Conservation (phyloP, 2,113 vertebrate genomes). For the Bombycilla garrulus region DNA sequence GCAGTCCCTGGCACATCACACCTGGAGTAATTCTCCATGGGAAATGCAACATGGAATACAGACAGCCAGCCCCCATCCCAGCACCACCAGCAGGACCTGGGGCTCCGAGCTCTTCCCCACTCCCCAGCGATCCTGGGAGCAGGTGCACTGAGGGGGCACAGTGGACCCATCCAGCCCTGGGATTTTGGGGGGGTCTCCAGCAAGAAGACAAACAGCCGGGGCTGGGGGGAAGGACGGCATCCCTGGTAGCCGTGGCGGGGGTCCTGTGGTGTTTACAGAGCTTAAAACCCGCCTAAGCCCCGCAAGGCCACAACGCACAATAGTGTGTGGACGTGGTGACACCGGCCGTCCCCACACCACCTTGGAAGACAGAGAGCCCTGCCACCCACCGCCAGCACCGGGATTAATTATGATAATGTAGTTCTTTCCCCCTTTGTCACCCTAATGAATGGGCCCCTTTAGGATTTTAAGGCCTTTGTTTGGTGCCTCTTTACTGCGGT, state of each 20-base stretch:
- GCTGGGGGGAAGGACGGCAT: neutral
- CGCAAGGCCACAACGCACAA: conserved; percentile 59
- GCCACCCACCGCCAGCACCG: conserved; percentile 88
- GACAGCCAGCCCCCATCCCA: neutral
- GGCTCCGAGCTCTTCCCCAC: neutral
- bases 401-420: conserved; percentile 97
- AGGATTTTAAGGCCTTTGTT: conserved; percentile 90
- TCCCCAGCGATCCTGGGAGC: neutral
- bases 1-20: neutral
- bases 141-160: neutral
- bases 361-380: conserved; percentile 72
- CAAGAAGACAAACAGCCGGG: neutral
- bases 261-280: conserved; percentile 52
- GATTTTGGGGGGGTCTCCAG: neutral
- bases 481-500: conserved; percentile 84
- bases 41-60: accelerated
- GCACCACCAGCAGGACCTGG: neutral
- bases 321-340: conserved; percentile 72
- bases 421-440: conserved; percentile 92
- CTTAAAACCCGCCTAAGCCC: conserved; percentile 50
- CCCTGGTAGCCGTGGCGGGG: neutral
- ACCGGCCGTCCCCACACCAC: conserved; percentile 63
- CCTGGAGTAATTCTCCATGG: neutral
- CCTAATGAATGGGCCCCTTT: conserved; percentile 91
- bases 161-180: neutral